Base-by-base conservation (phyloP, 2,797 vertebrate species). In the Coranthus polyacanthus region DNA sequence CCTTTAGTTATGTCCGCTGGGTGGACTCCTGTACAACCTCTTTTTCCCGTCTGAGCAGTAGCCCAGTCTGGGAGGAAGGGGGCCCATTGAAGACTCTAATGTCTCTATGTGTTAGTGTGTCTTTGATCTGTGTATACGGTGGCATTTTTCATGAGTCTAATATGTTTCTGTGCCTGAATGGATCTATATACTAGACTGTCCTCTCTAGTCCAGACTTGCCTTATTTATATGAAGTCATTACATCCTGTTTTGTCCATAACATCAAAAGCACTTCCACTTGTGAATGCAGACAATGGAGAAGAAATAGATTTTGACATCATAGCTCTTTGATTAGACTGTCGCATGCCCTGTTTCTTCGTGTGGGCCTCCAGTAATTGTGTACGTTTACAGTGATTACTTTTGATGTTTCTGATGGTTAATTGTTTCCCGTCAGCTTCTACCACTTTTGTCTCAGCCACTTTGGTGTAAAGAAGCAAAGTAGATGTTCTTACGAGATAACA, bases 201-300 rank as follows among this genome's bases (percentile, higher is more conserved):
- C 43, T 9, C 58, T 24, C 37, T 12, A 18, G 62, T 78, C 42
- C 29, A 42, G 70, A 75, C 57, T 13, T 15, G 13, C 12, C 24
- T 60, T 72, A 63, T 89, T 83, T 72, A 71, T 73, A 37, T 82
- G 72, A 88, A 57, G 62, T 85, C 72, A 72, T 64, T 15, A 3
- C 80, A 75, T 92, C 90, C 91, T 92, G 88, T 92, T 92, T 89
- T 88, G 87, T 85, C 85, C 85, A 51, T 64, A 44, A 86, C 83
- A 82, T 92, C 89, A 91, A 90, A 88, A 55, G 18, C 78, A 66
- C 74, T 79, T 89, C 88, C 88, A 68, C 75, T 73, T 0, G 3
- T 1, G 41, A 50, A 55, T 51, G 17, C 45, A 58, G 83, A 92
- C 91, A 92, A 92, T 92, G 78, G 91, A 20, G 75, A 80, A 83